A percentile compares a stretch with the other conserved stretches of the same genome.
phyloP scores from a whole-genome alignment of 2,888 invertebrate genomes.

The Suillia variegata region DNA sequence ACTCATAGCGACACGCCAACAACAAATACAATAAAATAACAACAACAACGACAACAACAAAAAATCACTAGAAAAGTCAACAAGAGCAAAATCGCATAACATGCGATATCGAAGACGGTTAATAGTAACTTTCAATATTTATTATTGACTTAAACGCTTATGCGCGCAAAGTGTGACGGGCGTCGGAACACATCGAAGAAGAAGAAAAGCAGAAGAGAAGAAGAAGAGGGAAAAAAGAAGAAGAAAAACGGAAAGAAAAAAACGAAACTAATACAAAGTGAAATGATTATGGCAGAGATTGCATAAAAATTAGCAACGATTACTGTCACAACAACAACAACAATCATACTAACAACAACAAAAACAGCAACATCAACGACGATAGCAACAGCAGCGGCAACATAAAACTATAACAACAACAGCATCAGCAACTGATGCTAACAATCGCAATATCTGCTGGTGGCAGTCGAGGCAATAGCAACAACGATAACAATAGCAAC shows the following conservation, averaged over 20 bases:
- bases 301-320: conserved; percentile 19
- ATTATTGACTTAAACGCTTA: background rate
- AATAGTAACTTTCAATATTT: background rate
- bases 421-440: too few species aligned
- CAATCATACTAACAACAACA: background rate
- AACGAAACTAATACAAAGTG: background rate
- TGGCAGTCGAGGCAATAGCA: too few species aligned
- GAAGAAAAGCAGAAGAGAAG: background rate
- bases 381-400: background rate
- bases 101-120: background rate
- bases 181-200: too few species aligned
- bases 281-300: conserved; percentile 14
- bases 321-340: conserved; percentile 4
- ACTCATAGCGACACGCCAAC: too few species aligned
- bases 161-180: background rate
- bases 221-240: background rate
- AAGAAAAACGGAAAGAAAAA: background rate
- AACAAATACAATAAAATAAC: too few species aligned
- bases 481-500: too few species aligned
- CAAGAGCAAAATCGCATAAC: too few species aligned
- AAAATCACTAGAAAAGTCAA: too few species aligned
- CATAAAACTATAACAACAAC: background rate
- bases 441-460: too few species aligned
- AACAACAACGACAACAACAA: too few species aligned
- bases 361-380: background rate